Conservation (phyloP, 1,140 invertebrate genomes). For the Campodea augens region DNA sequence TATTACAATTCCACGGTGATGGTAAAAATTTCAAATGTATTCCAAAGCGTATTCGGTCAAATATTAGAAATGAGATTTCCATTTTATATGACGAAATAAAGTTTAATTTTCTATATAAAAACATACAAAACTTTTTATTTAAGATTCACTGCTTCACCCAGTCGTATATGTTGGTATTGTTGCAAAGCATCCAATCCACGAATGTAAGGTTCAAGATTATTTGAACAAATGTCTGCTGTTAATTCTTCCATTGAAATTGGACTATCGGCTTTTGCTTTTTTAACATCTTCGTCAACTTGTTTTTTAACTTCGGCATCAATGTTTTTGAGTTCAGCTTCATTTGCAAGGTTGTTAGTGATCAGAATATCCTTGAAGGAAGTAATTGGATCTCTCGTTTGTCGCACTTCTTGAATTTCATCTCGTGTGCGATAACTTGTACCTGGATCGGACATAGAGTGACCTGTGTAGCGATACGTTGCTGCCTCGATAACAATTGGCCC, state of each 20-base stretch:
- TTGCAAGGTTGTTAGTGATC: conserved; percentile 40
- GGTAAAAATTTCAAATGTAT: no score
- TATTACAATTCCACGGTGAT: no score
- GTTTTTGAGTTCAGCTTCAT: conserved; percentile 57
- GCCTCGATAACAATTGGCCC: conserved; percentile 81
- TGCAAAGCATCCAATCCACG: conserved; percentile 39
- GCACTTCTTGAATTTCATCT: conserved; percentile 78
- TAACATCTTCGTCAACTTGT: conserved; percentile 65
- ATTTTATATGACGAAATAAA: no score
- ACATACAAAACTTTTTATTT: no score
- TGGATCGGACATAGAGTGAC: conserved; percentile 65
- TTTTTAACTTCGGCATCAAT: conserved; percentile 64
- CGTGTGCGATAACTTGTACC: conserved; percentile 57
- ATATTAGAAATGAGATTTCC: no score
- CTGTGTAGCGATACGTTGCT: conserved; percentile 57
- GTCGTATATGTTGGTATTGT: conserved; percentile 27
- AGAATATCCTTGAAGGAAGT: conserved; percentile 67
- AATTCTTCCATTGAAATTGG: conserved; percentile 70
- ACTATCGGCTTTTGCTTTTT: conserved; percentile 51
- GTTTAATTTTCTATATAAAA: no score
- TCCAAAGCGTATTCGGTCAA: no score
- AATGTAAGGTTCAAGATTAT: conserved; percentile 39
- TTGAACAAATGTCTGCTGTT: conserved; percentile 65
- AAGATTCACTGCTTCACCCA: conserved; percentile 30
- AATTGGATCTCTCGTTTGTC: conserved; percentile 74